Base-by-base conservation (phyloP, 2,888 invertebrate genomes). In the Xanthia togata region DNA sequence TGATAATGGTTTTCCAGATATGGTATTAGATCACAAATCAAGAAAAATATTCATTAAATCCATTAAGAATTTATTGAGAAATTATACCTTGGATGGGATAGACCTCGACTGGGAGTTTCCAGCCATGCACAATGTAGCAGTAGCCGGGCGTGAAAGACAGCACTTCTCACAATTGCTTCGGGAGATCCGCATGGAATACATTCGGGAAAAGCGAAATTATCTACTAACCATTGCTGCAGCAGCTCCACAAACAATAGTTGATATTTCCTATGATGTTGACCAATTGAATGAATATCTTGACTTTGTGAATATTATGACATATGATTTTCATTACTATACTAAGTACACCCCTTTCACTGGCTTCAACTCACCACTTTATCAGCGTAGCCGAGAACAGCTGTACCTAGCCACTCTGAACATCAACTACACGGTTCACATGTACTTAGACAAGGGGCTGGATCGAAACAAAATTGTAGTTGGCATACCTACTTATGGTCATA, bases 71-170 rank as follows among this genome's bases (percentile, higher is more conserved):
- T 92, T 97, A 60, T 94, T 98, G 50, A 95, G 95, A 78, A 93
- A 94, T 44, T 97, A 97, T 82, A 95, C 95, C 57, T 93, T 98
- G 47, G 98, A 98, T 93, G 98, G 98, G 11, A 93, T 98, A 1
- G 98, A 98, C 93, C 93, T 98, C 50, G 98, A 98, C 91, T 98
- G 98, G 98, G 99, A 99, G 92, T 99, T 98, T 93, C 99, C 99
- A 2, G 98, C 97, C 0, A 97, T 98, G 89, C 91, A 95, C n/a
- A 53, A 35, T 41, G 14, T 53, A 41, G 75, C 12, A 63, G 63
- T 38, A 6, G 67, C 80, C 0, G 89, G 89, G 23, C 94, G 97
- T 41, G 98, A 98, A 90, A 97, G 97, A 75, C 97, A 97, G 91
- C 98, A 98, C 93, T 98, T 98, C 89, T 97, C 97, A 2, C 98